A percentile compares a stretch with the other conserved stretches of the same genome.
phyloP scores from a whole-genome alignment of 2,888 invertebrate species.

The Patella pellucida region DNA sequence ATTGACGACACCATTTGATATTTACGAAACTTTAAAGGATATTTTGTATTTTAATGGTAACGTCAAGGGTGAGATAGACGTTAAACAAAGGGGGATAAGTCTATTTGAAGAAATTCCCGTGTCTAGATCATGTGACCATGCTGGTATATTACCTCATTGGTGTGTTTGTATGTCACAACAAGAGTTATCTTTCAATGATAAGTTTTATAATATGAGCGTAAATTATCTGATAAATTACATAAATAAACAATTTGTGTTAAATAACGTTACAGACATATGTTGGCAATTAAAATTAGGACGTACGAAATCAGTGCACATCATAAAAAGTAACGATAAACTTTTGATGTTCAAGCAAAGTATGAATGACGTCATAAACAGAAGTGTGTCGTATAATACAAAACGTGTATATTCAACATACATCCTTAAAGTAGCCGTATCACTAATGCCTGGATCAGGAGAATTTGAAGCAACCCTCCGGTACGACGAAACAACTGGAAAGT shows the following conservation, averaged over 20 bases:
- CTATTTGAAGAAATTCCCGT: background rate
- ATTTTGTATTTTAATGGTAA: slow-evolving; percentile 67
- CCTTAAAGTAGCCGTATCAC: background rate
- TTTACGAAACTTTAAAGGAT: slow-evolving; percentile 83
- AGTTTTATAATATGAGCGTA: background rate
- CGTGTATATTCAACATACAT: background rate
- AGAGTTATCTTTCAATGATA: background rate
- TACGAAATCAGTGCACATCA: slow-evolving; percentile 19
- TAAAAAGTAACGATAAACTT: background rate
- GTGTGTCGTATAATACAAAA: background rate
- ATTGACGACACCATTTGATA: slow-evolving; percentile 85
- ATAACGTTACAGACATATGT: background rate
- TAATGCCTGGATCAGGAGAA: slow-evolving; percentile 59
- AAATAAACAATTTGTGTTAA: background rate
- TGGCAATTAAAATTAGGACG: slow-evolving; percentile 18
- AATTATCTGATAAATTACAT: background rate
- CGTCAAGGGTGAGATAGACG: slow-evolving; percentile 73
- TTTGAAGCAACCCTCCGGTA: slow-evolving; percentile 3
- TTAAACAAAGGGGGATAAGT: slow-evolving; percentile 69
- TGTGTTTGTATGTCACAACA: background rate
- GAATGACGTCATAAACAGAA: slow-evolving; percentile 2
- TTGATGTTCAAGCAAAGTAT: background rate
- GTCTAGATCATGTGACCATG: background rate
- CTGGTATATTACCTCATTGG: background rate
- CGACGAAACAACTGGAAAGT: background rate